Base-by-base conservation (phyloP, 2,888 invertebrate genomes). In the Chrysolina oricalcia region DNA sequence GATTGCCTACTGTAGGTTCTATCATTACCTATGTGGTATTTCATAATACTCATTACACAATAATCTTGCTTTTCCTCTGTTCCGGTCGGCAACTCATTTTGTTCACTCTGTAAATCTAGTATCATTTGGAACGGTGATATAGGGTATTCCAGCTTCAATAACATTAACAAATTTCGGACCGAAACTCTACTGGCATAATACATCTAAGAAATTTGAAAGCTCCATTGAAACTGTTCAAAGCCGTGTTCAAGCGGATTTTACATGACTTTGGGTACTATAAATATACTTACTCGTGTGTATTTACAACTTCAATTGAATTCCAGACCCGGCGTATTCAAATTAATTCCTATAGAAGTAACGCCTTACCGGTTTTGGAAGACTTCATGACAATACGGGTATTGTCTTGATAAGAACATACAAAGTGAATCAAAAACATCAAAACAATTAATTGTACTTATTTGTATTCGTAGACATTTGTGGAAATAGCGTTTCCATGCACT, bases 201-300 rank as follows among this genome's bases (percentile, higher is more conserved):
- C 53, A 53, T 53, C 53, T 21, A 53, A 53, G 53, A 53, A 53
- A 53, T 53, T 53, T 53, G 53, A 53, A 53, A 53, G 11, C 19
- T 11, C 53, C 21, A 23, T 53, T 53, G 53, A 53, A 53, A 53
- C 53, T 53, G 21, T 53, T 53, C 53, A 53, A 21, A 53, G 53
- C 53, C 53, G 21, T 21, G 3, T 21, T 53, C 53, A 21, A 4
- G 53, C 53, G 21, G 21, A 21, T 53, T 53, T 53, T 53, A 21
- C 13, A 53, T 53, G 53, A 53, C 53, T 53, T 21, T 21, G 19
- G 21, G 53, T 53, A 53, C 53, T 53, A 53, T 53, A 21, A 53
- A 53, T 53, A 53, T 53, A 53, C 53, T 10, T 53, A 53, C 53
- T 10, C 53, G 53, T 21, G 4, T 53, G 53, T 53, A 53, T 53